These are phyloP conservation scores for Spodoptera frugiperda DNA, from an alignment of 1,140 invertebrate species.

Conservation along the genomic window DNA sequence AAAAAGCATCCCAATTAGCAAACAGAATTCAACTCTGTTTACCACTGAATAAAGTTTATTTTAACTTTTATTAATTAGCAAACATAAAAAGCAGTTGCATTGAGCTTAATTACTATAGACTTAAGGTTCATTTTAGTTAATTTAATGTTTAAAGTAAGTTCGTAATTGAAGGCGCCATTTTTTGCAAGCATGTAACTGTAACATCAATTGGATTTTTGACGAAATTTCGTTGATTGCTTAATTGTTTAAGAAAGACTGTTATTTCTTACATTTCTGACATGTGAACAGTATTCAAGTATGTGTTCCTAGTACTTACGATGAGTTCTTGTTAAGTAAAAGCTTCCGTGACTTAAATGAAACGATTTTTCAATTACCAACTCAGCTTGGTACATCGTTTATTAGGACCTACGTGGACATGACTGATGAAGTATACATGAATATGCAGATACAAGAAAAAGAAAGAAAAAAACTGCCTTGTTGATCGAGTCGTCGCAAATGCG, in stretches of 20 bases:
- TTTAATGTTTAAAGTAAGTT: neutral
- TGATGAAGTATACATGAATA: neutral
- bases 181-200: conserved; percentile 75
- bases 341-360: conserved; percentile 19
- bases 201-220: conserved; percentile 70
- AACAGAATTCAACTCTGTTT: conserved; percentile 10
- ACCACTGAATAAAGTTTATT: conserved; percentile 2
- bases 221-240: conserved; percentile 76
- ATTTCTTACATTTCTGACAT: conserved; percentile 58
- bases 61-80: neutral
- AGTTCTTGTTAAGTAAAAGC: conserved; percentile 37
- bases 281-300: conserved; percentile 46
- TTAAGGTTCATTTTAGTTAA: conserved; percentile 5
- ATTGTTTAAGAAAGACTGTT: conserved; percentile 61
- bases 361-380: conserved; percentile 21
- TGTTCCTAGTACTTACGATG: conserved; percentile 36
- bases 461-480: too few relatives aligned
- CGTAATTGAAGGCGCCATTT: conserved; percentile 64
- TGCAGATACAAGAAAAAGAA: too few relatives aligned
- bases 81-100: neutral
- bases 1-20: conserved; percentile 22
- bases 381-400: neutral
- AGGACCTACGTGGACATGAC: neutral
- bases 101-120: neutral
- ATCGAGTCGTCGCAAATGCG: too few relatives aligned